These are phyloP conservation scores for Galeopsomyia nigrocyanea DNA, from an alignment of 2,888 invertebrate species.

Conservation along the genomic window DNA sequence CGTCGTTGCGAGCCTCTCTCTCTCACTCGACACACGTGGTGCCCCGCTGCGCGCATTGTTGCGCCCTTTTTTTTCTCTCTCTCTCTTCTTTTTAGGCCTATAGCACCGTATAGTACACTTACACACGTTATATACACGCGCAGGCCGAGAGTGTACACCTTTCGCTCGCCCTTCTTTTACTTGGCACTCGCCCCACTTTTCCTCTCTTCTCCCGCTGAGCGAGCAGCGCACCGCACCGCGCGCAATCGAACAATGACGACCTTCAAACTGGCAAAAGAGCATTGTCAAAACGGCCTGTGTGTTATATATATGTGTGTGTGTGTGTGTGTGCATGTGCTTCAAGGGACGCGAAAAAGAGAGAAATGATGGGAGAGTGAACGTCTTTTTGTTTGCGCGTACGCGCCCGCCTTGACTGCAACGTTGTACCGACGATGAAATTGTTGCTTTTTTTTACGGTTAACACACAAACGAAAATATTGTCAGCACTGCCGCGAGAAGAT, in stretches of 20 bases:
- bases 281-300: conserved; percentile 23
- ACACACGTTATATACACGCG: not conserved
- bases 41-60: conserved; percentile 63
- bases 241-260: conserved; percentile 48
- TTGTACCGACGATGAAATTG: no score
- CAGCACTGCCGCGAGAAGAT: no score
- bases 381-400: no score
- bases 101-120: not conserved
- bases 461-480: no score
- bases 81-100: not conserved
- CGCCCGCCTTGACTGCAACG: no score
- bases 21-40: conserved; percentile 51
- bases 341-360: no score
- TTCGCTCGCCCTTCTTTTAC: conserved; percentile 1
- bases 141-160: conserved; percentile 1
- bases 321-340: no score
- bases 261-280: conserved; percentile 50
- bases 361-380: no score
- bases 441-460: no score
- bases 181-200: conserved; percentile 43
- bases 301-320: no score
- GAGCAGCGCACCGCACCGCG: conserved; percentile 35
- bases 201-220: conserved; percentile 38
- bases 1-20: conserved; percentile 5
- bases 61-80: conserved; percentile 56